Evolutionary conservation across 2,113 vertebrate genomes (phyloP).

Genomic region (Elephas maximus): DNA sequence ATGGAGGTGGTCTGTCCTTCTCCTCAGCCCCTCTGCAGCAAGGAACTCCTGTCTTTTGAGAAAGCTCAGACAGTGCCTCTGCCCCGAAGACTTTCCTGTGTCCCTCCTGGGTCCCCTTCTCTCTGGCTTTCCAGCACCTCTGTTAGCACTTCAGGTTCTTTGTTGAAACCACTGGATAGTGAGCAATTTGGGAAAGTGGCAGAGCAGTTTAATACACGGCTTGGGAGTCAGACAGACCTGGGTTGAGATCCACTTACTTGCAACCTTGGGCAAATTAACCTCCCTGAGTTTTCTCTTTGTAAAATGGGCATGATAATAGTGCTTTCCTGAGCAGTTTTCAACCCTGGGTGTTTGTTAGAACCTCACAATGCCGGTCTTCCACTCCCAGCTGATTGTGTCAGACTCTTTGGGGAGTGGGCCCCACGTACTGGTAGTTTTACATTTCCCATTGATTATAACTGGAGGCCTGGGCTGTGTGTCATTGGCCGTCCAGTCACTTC

Average conservation of each 20-base stretch:
- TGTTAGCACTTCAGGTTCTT: neutral
- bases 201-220: neutral
- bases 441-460: neutral
- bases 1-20: neutral
- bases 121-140: neutral
- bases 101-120: neutral
- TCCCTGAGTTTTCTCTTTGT: neutral
- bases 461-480: neutral
- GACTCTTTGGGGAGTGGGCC: neutral
- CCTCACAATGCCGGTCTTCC: neutral
- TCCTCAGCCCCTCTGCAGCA: neutral
- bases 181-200: neutral
- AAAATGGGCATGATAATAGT: neutral
- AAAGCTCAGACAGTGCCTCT: neutral
- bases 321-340: neutral
- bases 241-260: neutral
- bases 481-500: neutral
- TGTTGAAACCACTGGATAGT: neutral
- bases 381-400: neutral
- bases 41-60: neutral
- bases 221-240: neutral
- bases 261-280: neutral
- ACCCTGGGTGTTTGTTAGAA: neutral
- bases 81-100: neutral
- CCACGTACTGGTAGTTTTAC: neutral